These are phyloP conservation scores for Leucoma salicis DNA, from an alignment of 2,888 invertebrate species.

Conservation along the genomic window DNA sequence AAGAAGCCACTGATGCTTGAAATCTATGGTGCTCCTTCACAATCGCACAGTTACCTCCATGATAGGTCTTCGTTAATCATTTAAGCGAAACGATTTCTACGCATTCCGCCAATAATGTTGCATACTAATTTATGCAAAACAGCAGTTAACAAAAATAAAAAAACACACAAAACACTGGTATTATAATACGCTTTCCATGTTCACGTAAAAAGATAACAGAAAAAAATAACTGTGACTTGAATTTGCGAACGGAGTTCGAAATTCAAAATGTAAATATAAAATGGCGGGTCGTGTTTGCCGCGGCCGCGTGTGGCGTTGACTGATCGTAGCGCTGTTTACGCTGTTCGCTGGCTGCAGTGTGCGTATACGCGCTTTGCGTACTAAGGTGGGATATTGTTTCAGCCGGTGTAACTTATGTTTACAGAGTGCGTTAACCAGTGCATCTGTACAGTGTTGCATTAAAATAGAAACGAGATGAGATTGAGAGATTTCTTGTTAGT, in stretches of 20 bases:
- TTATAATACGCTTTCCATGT: conserved; percentile 32
- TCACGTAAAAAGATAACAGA: conserved; percentile 27
- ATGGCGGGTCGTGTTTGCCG: conserved; percentile 49
- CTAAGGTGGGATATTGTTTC: conserved; percentile 54
- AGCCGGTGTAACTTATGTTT: conserved; percentile 38
- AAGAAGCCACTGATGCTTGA: conserved; percentile 63
- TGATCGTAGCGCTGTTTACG: conserved; percentile 39
- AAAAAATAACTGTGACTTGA: conserved; percentile 14
- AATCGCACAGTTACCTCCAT: conserved; percentile 55
- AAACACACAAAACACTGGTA: conserved; percentile 26
- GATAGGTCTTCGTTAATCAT: conserved; percentile 49
- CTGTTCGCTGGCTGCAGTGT: conserved; percentile 32
- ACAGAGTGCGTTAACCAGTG: conserved; percentile 46
- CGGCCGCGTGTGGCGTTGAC: conserved; percentile 54
- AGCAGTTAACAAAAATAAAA: conserved; percentile 22
- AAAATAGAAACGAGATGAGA: conserved; percentile 37
- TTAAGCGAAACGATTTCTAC: conserved; percentile 68
- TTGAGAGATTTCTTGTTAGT: not conserved
- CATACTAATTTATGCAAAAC: conserved; percentile 22
- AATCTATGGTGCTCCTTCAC: conserved; percentile 54
- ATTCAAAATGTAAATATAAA: conserved; percentile 36
- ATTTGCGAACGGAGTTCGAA: conserved; percentile 39
- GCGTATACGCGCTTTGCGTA: conserved; percentile 48
- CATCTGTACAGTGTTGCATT: conserved; percentile 44
- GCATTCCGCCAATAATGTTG: conserved; percentile 50